These are phyloP conservation scores for Ibycter americanus DNA, from an alignment of 2,797 vertebrate species.

Conservation along the genomic window DNA sequence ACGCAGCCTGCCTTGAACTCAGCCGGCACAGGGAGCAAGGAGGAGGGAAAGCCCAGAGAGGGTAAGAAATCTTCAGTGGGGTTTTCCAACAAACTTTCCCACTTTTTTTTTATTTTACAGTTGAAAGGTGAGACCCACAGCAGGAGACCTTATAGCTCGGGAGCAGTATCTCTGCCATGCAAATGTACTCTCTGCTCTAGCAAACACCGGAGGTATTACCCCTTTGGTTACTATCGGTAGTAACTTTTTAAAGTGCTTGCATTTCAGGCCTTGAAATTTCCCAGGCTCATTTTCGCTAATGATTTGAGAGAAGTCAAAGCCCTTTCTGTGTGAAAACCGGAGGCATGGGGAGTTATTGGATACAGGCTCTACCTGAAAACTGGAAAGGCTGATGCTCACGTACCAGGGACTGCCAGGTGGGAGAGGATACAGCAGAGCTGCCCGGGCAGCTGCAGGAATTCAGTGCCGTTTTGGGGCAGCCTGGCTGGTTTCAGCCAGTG, in stretches of 20 bases:
- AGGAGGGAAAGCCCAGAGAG: background rate
- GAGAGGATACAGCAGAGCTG: background rate
- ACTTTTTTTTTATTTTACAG: background rate
- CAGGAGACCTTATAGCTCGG: background rate
- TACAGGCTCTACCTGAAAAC: background rate
- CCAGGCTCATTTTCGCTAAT: background rate
- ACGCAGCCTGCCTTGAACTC: background rate
- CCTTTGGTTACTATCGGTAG: background rate
- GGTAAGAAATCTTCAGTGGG: background rate
- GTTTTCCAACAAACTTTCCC: background rate
- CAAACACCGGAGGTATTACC: background rate
- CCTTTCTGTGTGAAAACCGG: background rate
- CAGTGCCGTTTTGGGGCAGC: background rate
- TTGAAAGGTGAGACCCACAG: background rate
- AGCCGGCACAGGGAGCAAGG: background rate
- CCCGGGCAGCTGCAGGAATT: background rate
- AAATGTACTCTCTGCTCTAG: background rate
- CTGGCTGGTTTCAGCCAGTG: background rate
- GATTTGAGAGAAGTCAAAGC: background rate
- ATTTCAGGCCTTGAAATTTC: background rate
- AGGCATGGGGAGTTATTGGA: background rate
- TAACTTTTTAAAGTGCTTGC: background rate
- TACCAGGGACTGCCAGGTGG: fast-evolving
- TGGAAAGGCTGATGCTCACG: background rate
- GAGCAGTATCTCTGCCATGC: background rate